Evolutionary conservation across 2,888 invertebrate species (phyloP), one percentile per base, ranked within the genome.

Genomic region (Maniola hyperantus): DNA sequence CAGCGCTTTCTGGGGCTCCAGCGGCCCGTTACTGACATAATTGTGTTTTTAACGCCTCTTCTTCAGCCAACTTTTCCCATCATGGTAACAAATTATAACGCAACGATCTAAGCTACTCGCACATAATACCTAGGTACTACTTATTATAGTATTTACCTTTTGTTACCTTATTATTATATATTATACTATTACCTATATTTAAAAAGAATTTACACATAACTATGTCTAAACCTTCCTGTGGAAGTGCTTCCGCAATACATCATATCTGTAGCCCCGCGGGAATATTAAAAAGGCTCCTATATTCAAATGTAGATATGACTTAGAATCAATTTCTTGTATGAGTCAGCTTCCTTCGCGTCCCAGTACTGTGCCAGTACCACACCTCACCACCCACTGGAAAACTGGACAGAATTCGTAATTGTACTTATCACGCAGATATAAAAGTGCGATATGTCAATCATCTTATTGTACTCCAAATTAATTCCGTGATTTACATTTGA

Each of bases 361-460:
- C 39, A 65, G 10, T 55, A 57, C 6, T 20, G 7, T 50, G 20
- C 15, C 33, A 68, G 8, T 51, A 15, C 42, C 51, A 20, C 42
- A 66, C 64, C 73, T 64, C 64, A 69, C 82, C 82, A 80, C 83
- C 83, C 81, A 82, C 82, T 69, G 70, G 64, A 71, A 69, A 73
- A 72, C 53, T 71, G 46, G 68, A 61, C 59, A 64, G 58, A 71
- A 71, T 66, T 71, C 55, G 65, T 64, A 71, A 70, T 67, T 68
- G 65, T 68, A 68, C 68, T 54, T 70, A 69, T 68, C 67, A 50
- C 61, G 36, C 68, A 78, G 85, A 84, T 85, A 76, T 72, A 71
- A 78, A 70, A 77, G 77, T 75, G 73, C 77, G 83, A 87, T 84
- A 85, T 73, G 84, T 84, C 85, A 85, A 85, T 87, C 85, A 84